Evolutionary conservation across 23 tunicate genomes (phyloP).

Genomic region (Trididemnum clinides): DNA sequence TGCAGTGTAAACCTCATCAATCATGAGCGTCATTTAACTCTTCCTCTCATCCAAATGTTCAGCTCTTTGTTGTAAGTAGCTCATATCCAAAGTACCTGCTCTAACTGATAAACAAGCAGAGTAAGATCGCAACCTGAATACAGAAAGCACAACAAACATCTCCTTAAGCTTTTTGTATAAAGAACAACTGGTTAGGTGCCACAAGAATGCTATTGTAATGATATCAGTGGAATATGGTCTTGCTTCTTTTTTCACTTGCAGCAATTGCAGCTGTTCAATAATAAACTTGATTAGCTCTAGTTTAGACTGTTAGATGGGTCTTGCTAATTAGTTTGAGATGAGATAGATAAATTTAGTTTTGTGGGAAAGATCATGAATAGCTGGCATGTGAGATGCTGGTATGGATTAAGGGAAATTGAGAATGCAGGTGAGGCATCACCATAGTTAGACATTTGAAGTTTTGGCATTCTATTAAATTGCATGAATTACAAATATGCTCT

Average conservation of each 20-base stretch:
- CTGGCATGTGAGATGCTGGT: too few species aligned
- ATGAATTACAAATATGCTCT: too few species aligned
- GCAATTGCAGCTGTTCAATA: background rate
- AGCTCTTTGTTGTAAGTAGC: background rate
- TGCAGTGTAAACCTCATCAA: constrained; percentile 30
- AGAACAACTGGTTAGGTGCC: background rate
- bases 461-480: too few species aligned
- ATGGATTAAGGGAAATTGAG: too few species aligned
- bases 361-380: too few species aligned
- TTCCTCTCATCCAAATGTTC: background rate
- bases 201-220: background rate
- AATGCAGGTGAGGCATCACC: too few species aligned
- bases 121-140: background rate
- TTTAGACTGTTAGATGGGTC: too few species aligned
- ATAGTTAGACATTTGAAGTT: too few species aligned
- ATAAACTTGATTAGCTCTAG: background rate
- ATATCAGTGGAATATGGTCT: background rate
- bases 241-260: background rate
- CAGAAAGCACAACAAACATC: background rate
- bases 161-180: background rate
- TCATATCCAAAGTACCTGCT: background rate
- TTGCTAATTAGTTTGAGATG: too few species aligned
- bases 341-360: too few species aligned
- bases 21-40: background rate
- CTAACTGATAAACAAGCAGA: background rate